Evolutionary conservation across 2,888 invertebrate genomes (phyloP), one percentile per base, ranked within the genome.

Genomic region (Biston betularia): DNA sequence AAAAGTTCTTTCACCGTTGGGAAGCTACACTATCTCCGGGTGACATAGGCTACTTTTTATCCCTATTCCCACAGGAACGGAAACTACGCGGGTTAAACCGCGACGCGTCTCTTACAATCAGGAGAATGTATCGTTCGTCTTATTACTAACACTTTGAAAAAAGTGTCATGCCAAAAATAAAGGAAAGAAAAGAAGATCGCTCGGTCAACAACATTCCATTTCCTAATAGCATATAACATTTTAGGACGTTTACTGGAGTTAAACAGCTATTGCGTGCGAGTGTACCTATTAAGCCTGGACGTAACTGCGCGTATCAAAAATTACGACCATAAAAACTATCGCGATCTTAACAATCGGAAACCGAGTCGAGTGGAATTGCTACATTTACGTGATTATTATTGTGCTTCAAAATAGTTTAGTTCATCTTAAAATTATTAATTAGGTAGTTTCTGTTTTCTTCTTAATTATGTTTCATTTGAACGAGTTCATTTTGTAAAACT

Each of bases 291-390:
- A 66, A 33, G 5, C 6, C 10, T 44, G 14, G 46, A 49, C 50
- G 54, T 71, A 49, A 68, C 65, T 56, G 58, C 54, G 59, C 64
- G 59, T 62, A 69, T 67, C 53, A 38, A 58, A 63, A 67, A 63
- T 67, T 65, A 69, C 63, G 52, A 58, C 65, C 48, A 65, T 69
- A 71, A 65, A 71, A 67, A 68, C 53, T 64, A 71, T 68, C 65
- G 65, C 61, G 42, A 69, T 68, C 58, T 67, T 57, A 59, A 68
- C 56, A 35, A 55, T 48, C 63, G 58, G 65, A 52, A 59, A 52
- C 24, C 44, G 42, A 14, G 24, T 46, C 33, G 42, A 56, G 53
- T 59, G 40, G 60, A 45, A 61, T 64, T 15, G 24, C 48, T 38
- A 57, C 35, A 48, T 35, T 45, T 34, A 14, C 14, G 24, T 33